These are phyloP conservation scores for Lutraria lutraria DNA, from an alignment of 2,888 invertebrate genomes.

Conservation along the genomic window DNA sequence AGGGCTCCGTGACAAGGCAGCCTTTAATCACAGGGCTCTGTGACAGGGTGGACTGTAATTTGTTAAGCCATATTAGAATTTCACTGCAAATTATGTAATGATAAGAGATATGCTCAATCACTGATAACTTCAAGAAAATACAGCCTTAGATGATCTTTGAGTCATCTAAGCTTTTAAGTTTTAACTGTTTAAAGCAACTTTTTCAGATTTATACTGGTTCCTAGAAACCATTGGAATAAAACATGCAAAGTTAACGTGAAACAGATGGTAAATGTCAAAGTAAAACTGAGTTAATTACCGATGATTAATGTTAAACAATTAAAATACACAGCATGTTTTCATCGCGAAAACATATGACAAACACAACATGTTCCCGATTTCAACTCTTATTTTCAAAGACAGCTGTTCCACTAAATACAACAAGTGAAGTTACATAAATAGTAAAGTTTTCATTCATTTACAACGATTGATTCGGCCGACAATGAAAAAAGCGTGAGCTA, in stretches of 20 bases:
- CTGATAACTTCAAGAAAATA: no score
- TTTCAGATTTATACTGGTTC: no score
- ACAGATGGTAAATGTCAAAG: neutral
- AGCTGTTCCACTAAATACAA: neutral
- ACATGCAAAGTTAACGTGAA: neutral
- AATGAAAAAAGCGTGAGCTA: neutral
- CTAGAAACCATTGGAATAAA: neutral
- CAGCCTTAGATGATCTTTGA: no score
- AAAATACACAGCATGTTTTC: neutral
- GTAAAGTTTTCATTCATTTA: neutral
- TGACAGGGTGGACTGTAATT: no score
- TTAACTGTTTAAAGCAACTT: no score
- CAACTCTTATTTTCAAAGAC: neutral
- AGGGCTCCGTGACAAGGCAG: no score
- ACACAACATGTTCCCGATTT: neutral
- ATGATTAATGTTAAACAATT: neutral
- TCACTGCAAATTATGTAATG: no score
- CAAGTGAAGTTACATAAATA: neutral
- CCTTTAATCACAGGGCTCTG: no score
- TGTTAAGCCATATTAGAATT: no score
- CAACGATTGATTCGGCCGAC: neutral
- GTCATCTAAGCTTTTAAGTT: no score
- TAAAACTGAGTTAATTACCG: neutral
- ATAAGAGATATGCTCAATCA: no score
- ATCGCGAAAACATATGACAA: constrained; percentile 25